phyloP scores from a whole-genome alignment of 2,888 invertebrate genomes.

The Dryomyza anilis region DNA sequence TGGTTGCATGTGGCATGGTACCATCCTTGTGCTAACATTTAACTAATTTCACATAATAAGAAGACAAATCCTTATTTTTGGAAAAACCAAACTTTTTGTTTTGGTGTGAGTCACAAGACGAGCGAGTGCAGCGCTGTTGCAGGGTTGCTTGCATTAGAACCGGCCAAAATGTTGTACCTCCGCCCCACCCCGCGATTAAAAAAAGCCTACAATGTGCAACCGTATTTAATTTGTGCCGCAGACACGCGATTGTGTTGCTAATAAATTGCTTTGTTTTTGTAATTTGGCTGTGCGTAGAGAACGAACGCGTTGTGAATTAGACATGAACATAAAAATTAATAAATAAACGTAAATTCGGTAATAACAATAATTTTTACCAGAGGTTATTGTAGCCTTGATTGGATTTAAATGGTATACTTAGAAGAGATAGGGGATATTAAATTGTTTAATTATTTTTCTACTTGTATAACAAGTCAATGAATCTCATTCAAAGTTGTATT shows the following conservation, averaged over 20 bases:
- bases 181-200: no score
- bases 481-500: no score
- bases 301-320: constrained; percentile 16
- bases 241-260: constrained; percentile 22
- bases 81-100: no score
- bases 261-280: neutral
- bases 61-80: neutral
- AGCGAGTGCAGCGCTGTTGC: constrained; percentile 26
- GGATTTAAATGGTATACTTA: no score
- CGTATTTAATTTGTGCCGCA: constrained; percentile 22
- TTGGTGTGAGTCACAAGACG: constrained; percentile 40
- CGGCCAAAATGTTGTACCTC: no score
- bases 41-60: neutral
- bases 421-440: no score
- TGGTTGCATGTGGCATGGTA: neutral
- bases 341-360: constrained; percentile 54
- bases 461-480: no score
- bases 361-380: neutral
- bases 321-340: constrained; percentile 54
- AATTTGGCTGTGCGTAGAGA: neutral
- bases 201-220: no score
- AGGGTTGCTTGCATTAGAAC: no score
- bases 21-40: constrained; percentile 21
- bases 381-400: no score
- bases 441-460: no score